Conservation (phyloP, 2,113 vertebrate genomes). For the Trichomycterus rosablanca region DNA sequence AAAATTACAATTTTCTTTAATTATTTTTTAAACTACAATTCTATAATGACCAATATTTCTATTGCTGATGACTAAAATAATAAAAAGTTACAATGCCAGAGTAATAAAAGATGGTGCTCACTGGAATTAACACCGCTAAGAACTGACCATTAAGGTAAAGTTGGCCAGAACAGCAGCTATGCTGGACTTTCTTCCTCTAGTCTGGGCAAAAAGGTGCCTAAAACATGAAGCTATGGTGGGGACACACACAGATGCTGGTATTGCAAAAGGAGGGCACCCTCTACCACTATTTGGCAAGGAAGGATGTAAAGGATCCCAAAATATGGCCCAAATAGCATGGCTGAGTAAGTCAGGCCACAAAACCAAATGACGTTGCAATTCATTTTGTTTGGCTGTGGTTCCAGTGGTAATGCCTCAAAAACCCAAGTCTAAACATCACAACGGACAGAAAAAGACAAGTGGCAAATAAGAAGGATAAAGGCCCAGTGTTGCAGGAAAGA, state of each 20-base stretch:
- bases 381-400: slow-evolving; percentile 18
- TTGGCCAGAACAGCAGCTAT: slow-evolving; percentile 30
- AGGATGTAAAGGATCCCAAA: slow-evolving; percentile 13
- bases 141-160: background rate
- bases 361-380: slow-evolving; percentile 6
- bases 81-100: no score
- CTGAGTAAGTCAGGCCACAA: background rate
- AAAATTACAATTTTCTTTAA: no score
- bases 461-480: slow-evolving; percentile 16
- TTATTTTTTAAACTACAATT: no score
- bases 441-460: slow-evolving; percentile 28
- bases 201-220: slow-evolving; percentile 16
- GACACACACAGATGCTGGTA: slow-evolving; percentile 20
- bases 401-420: background rate
- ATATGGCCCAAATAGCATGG: slow-evolving; percentile 24
- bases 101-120: no score
- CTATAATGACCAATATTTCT: no score
- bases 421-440: slow-evolving; percentile 14
- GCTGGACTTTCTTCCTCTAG: slow-evolving; percentile 21
- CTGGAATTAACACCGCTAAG: no score
- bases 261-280: slow-evolving; percentile 37
- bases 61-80: no score
- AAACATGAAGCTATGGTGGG: slow-evolving; percentile 11
- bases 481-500: background rate
- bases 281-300: background rate